A percentile compares a stretch with the other conserved stretches of the same genome.
These are phyloP conservation scores for Latrodectus elegans DNA, from an alignment of 2,888 invertebrate genomes.

Conservation along the genomic window DNA sequence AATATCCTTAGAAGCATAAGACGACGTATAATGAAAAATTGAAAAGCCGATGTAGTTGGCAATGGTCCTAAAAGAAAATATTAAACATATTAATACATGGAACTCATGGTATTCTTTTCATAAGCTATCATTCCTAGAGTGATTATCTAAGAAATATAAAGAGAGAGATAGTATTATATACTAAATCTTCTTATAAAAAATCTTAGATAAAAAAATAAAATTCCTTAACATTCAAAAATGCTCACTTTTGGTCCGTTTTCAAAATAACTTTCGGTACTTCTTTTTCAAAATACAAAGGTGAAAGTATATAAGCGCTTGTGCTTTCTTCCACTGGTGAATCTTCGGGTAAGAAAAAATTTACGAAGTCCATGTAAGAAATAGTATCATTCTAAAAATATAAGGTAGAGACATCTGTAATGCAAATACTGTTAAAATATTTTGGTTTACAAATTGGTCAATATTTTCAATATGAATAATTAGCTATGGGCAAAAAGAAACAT, in stretches of 20 bases:
- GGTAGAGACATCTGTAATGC: background rate
- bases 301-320: background rate
- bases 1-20: background rate
- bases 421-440: background rate
- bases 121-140: too few relatives aligned
- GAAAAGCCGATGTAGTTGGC: slow-evolving; percentile 47
- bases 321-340: slow-evolving; percentile 16
- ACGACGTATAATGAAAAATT: slow-evolving; percentile 7
- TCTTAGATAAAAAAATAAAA: background rate
- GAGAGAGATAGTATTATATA: too few relatives aligned
- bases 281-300: background rate
- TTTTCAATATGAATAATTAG: too few relatives aligned
- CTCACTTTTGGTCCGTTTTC: slow-evolving; percentile 13
- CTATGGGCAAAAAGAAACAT: too few relatives aligned
- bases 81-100: background rate
- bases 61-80: slow-evolving; percentile 14
- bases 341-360: slow-evolving; percentile 15
- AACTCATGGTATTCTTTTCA: background rate
- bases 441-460: too few relatives aligned
- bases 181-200: background rate
- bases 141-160: too few relatives aligned
- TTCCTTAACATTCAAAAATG: background rate
- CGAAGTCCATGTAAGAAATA: slow-evolving; percentile 28
- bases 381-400: background rate
- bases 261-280: slow-evolving; percentile 8